Conservation (phyloP, 2,888 invertebrate species). For the Gibbula magus region DNA sequence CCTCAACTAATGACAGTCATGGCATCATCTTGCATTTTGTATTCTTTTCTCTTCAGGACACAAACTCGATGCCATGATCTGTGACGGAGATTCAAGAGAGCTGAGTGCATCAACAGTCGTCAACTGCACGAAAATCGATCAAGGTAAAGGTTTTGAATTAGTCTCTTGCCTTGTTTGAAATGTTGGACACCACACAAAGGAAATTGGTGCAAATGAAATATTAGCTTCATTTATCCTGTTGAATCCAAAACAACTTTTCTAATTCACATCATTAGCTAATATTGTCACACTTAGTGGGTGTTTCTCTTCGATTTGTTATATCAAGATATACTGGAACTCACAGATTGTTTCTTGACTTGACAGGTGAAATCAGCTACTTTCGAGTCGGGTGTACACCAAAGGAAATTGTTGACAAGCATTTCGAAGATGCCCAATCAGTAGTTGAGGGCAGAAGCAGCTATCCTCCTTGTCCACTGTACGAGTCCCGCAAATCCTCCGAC, state of each 20-base stretch:
- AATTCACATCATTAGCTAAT: neutral
- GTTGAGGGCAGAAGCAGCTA: neutral
- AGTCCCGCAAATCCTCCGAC: conserved; percentile 48
- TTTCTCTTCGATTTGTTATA: neutral
- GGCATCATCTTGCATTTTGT: conserved; percentile 35
- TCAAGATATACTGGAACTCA: neutral
- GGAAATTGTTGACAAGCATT: conserved; percentile 15
- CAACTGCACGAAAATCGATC: conserved; percentile 45
- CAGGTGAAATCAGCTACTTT: conserved; percentile 25
- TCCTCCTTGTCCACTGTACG: conserved; percentile 47
- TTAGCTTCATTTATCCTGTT: no score
- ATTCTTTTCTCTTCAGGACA: conserved; percentile 40
- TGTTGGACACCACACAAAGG: neutral
- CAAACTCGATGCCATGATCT: conserved; percentile 45
- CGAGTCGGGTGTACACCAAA: conserved; percentile 25
- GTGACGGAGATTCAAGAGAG: conserved; percentile 49
- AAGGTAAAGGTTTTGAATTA: conserved; percentile 48
- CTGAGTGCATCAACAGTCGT: conserved; percentile 47
- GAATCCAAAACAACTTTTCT: neutral
- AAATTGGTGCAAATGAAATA: no score
- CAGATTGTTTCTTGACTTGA: neutral
- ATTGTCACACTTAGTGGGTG: neutral
- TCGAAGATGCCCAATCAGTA: conserved; percentile 17
- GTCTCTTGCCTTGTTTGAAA: conserved; percentile 39
- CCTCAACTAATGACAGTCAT: no score